Percentiles rank a stretch among this genome's conserved stretches.
These are phyloP conservation scores for Macaria notata DNA, from an alignment of 2,888 invertebrate genomes.

Conservation along the genomic window DNA sequence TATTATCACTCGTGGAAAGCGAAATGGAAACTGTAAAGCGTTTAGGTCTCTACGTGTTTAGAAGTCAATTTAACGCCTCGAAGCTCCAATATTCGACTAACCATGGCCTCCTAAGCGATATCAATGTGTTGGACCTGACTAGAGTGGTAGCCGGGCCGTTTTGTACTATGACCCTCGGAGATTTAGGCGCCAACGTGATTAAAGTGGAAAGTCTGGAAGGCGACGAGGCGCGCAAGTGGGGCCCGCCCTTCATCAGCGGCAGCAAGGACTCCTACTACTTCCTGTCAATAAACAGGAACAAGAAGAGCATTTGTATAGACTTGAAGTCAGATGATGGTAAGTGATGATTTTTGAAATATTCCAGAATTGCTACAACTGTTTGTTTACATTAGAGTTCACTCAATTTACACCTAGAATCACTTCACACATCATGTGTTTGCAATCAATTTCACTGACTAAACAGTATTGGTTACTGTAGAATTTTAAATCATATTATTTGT, in stretches of 20 bases:
- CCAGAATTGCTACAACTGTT: neutral
- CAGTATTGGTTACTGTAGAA: neutral
- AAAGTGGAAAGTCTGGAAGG: slow-evolving; percentile 93
- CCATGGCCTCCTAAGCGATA: slow-evolving; percentile 84
- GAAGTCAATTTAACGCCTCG: slow-evolving; percentile 30
- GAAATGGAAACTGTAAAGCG: slow-evolving; percentile 43
- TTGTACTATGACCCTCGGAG: slow-evolving; percentile 96
- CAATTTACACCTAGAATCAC: neutral
- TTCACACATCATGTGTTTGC: slow-evolving; percentile 1
- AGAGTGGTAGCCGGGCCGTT: slow-evolving; percentile 96
- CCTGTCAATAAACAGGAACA: slow-evolving; percentile 94
- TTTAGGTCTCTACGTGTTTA: slow-evolving; percentile 36
- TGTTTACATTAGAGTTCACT: neutral
- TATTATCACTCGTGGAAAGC: slow-evolving; percentile 18
- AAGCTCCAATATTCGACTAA: slow-evolving; percentile 49
- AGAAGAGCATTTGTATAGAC: slow-evolving; percentile 95
- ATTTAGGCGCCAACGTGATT: slow-evolving; percentile 95
- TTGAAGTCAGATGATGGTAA: slow-evolving; percentile 87
- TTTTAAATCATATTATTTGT: neutral
- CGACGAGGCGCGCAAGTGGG: slow-evolving; percentile 96
- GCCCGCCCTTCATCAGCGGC: slow-evolving; percentile 91
- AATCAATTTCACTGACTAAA: neutral
- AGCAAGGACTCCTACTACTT: slow-evolving; percentile 91
- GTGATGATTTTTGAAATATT: slow-evolving; percentile 22
- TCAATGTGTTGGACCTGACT: slow-evolving; percentile 90